A percentile compares a stretch with the other conserved stretches of the same genome.
These are phyloP conservation scores for Acanthoscelides obtectus DNA, from an alignment of 2,888 invertebrate genomes.

Conservation along the genomic window DNA sequence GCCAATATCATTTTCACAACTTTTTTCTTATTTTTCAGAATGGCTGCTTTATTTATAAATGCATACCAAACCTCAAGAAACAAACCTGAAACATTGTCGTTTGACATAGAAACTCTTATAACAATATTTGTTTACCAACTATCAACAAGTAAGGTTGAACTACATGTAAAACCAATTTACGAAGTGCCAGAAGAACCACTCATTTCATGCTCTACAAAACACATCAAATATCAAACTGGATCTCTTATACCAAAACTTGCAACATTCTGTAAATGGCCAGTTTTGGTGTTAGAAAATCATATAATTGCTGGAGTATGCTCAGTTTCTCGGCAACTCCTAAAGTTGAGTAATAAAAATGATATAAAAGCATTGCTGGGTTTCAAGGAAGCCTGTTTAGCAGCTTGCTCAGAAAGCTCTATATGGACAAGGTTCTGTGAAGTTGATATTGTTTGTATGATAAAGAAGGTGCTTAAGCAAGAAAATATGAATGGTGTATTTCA, in stretches of 20 bases:
- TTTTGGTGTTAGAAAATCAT: conserved; percentile 55
- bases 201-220: conserved; percentile 40
- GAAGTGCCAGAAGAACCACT: conserved; percentile 24
- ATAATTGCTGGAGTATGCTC: conserved; percentile 76
- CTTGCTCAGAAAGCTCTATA: conserved; percentile 78
- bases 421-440: conserved; percentile 94
- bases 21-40: neutral
- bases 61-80: conserved; percentile 14
- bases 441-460: conserved; percentile 63
- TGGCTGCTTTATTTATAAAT: conserved; percentile 19
- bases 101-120: conserved; percentile 28
- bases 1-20: no score
- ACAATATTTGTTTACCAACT: conserved; percentile 28
- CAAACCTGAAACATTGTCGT: neutral
- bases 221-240: conserved; percentile 42
- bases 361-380: conserved; percentile 65
- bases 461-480: conserved; percentile 38
- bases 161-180: conserved; percentile 19
- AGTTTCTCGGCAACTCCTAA: conserved; percentile 60
- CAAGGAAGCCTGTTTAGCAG: conserved; percentile 71
- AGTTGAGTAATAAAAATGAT: conserved; percentile 38
- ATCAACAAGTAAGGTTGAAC: conserved; percentile 17
- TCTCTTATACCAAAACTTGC: conserved; percentile 43
- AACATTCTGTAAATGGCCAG: conserved; percentile 54
- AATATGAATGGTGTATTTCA: conserved; percentile 28